Base-by-base conservation (phyloP, 2,888 invertebrate genomes). In the Ametastegia equiseti region DNA sequence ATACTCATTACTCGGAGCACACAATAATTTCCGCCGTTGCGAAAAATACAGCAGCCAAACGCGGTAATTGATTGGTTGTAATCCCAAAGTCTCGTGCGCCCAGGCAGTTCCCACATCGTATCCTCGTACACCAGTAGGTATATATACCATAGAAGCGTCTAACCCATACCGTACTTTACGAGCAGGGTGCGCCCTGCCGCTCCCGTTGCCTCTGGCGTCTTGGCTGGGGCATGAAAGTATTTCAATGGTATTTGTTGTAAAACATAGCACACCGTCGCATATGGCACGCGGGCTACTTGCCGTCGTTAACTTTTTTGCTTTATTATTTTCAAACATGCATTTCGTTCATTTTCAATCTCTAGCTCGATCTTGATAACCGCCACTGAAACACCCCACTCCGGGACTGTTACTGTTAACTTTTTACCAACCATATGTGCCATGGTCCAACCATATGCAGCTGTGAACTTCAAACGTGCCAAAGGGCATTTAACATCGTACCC, bases 41-140 rank as follows among this genome's bases (percentile, higher is more conserved):
- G 75, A 77, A 81, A 81, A 81, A 81, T 81, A 81, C 65, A 78
- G 63, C 81, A 50, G 47, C 81, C 77, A 77, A 77, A 77, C 78
- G 78, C 57, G 63, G 82, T 86, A 85, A 87, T 85, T 87, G 86
- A 87, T 86, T 86, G 85, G 79, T 75, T 82, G 82, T 87, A 84
- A 86, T 86, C 85, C 83, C 78, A 83, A 81, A 81, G 82, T 84
- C 81, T 84, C 84, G 84, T 84, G 86, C 81, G 75, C 82, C 82
- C 82, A 81, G 83, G 84, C 83, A 85, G 82, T 85, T 84, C 82
- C 54, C 81, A 45, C 42, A 63, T 78, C 78, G 54, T 54, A 75
- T 75, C 50, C 50, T 19, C 75, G 75, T 54, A 33, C 15, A 65
- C 75, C 33, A 33, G 23, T 75, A n/a, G n/a, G n/a, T n/a, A n/a